Evolutionary conservation across 2,888 invertebrate species (phyloP).

Genomic region (Sthenelais limicola): DNA sequence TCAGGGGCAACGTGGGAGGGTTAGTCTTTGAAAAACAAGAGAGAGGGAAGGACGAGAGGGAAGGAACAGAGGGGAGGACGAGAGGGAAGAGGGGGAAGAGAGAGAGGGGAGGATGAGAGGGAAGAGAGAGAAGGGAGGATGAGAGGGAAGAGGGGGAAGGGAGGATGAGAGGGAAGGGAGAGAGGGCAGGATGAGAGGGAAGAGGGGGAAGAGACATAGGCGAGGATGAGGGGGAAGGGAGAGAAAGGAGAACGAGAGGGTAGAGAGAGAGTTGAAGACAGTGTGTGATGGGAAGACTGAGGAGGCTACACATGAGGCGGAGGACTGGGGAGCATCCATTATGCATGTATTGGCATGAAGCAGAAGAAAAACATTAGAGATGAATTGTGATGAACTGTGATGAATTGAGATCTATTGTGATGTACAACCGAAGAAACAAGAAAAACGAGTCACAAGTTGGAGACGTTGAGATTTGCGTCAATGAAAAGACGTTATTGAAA

Average conservation of each 20-base stretch:
- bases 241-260: not conserved
- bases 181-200: not conserved
- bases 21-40: no score
- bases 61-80: not conserved
- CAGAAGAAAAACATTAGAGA: no score
- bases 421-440: no score
- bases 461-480: no score
- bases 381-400: no score
- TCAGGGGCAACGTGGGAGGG: no score
- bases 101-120: not conserved
- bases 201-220: not conserved
- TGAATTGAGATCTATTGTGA: no score
- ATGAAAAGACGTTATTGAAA: no score
- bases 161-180: slow-evolving; percentile 3
- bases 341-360: no score
- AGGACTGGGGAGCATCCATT: not conserved
- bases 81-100: no score
- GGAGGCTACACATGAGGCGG: not conserved
- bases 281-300: not conserved
- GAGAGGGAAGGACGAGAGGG: not conserved
- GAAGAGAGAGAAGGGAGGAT: not conserved
- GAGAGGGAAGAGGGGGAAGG: no score
- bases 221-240: not conserved
- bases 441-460: no score
- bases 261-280: not conserved